A percentile compares a stretch with the other conserved stretches of the same genome.
phyloP scores from a whole-genome alignment of 2,113 vertebrate genomes.

The Neoarius graeffei region DNA sequence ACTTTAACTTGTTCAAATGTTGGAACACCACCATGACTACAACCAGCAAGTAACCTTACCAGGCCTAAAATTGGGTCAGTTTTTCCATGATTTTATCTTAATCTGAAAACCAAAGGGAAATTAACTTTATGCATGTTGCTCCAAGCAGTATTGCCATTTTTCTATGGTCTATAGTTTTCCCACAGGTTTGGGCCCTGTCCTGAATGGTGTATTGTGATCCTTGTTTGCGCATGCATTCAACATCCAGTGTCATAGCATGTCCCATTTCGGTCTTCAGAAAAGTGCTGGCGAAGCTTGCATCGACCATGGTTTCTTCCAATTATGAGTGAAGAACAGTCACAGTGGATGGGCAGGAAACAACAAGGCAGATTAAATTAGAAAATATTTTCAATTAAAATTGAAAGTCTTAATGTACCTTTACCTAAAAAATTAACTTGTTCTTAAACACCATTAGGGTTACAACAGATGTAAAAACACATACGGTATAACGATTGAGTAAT shows the following conservation, averaged over 20 bases:
- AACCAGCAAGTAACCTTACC: background rate
- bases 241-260: background rate
- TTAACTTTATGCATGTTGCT: background rate
- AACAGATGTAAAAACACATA: background rate
- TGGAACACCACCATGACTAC: background rate
- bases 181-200: background rate
- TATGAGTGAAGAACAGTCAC: background rate
- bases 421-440: background rate
- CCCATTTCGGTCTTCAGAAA: background rate
- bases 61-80: background rate
- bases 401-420: background rate
- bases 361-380: background rate
- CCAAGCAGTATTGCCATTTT: background rate
- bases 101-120: background rate
- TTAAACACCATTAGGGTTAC: background rate
- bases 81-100: background rate
- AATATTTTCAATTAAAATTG: background rate
- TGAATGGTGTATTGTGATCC: background rate
- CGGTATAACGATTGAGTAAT: background rate
- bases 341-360: background rate
- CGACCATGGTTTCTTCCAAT: background rate
- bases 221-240: background rate
- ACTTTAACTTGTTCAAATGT: background rate
- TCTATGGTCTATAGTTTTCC: background rate
- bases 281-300: background rate